Evolutionary conservation across 2,888 invertebrate genomes (phyloP).

Genomic region (Baronia brevicornis): DNA sequence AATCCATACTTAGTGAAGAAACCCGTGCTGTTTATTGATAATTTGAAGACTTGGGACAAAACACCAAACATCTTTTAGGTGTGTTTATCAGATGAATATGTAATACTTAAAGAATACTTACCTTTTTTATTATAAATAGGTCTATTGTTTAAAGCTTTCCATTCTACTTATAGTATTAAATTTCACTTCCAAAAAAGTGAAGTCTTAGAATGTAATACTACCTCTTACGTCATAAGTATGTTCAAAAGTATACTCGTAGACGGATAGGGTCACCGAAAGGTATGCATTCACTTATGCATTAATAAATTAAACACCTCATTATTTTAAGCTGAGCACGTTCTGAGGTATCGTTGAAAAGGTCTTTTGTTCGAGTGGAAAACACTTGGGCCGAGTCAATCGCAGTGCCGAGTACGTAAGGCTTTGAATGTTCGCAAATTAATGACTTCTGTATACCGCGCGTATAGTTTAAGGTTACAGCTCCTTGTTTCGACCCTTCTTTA

Average conservation of each 20-base stretch:
- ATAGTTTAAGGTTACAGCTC: slow-evolving; percentile 44
- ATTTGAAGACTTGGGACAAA: no score
- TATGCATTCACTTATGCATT: slow-evolving; percentile 34
- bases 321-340: slow-evolving; percentile 60
- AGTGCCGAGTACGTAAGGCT: slow-evolving; percentile 42
- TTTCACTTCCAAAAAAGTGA: no score
- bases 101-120: no score
- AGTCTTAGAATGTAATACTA: neutral
- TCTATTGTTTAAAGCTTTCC: no score
- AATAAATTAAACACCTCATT: slow-evolving; percentile 64
- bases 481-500: slow-evolving; percentile 18
- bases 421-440: slow-evolving; percentile 65
- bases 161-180: no score
- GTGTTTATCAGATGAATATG: no score
- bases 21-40: no score
- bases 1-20: no score
- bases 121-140: no score
- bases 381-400: slow-evolving; percentile 67
- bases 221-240: neutral
- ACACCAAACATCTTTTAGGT: no score
- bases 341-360: slow-evolving; percentile 52
- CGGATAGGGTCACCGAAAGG: slow-evolving; percentile 26
- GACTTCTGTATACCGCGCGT: slow-evolving; percentile 40
- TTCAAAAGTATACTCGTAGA: slow-evolving; percentile 10
- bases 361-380: slow-evolving; percentile 64